Conservation (phyloP, 2,113 vertebrate genomes). For the Sorex fumeus region DNA sequence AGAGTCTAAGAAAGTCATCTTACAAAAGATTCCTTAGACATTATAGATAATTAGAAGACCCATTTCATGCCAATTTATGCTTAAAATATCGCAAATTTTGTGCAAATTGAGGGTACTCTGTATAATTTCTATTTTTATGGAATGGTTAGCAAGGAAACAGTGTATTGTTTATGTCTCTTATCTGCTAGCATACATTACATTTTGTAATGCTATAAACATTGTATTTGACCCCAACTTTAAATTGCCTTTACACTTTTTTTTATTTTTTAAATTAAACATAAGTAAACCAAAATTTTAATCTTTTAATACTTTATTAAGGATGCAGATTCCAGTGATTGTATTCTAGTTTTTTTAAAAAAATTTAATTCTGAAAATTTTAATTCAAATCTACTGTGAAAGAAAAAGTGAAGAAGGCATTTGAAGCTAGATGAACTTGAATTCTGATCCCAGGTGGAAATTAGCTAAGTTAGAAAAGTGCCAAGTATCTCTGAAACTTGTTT, state of each 20-base stretch:
- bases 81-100: not conserved
- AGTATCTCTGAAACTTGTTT: not conserved
- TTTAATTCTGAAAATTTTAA: not conserved
- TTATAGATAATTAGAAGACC: not conserved
- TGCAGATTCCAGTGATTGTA: not conserved
- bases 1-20: too few species aligned
- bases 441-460: not conserved
- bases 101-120: not conserved
- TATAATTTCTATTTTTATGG: not conserved
- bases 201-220: not conserved
- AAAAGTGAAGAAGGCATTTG: constrained; percentile 25
- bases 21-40: not conserved
- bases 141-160: not conserved
- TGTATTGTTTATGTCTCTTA: not conserved
- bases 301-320: not conserved
- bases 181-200: not conserved
- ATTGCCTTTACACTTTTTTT: not conserved
- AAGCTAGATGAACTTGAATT: not conserved
- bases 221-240: not conserved
- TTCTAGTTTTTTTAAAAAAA: not conserved
- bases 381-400: constrained; percentile 9
- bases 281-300: not conserved
- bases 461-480: not conserved
- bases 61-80: not conserved
- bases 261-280: constrained; percentile 10